These are phyloP conservation scores for Popillia japonica DNA, from an alignment of 1,140 invertebrate species.

Conservation along the genomic window DNA sequence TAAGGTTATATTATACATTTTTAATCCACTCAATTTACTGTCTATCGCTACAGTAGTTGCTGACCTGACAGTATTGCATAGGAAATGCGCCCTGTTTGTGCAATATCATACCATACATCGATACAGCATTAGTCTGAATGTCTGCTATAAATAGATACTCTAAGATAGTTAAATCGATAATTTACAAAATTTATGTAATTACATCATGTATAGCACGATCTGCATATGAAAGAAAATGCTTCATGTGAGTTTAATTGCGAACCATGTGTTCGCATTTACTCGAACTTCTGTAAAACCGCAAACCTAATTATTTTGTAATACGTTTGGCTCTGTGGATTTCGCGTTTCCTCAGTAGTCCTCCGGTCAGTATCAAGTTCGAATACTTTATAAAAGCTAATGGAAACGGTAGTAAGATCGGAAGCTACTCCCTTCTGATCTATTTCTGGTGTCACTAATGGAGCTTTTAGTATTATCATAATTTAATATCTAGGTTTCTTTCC, in stretches of 20 bases:
- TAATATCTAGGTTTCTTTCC: not conserved
- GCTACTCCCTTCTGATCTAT: slow-evolving; percentile 14
- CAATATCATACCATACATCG: too few relatives aligned
- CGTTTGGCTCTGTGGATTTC: slow-evolving; percentile 25
- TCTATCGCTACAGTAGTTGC: too few relatives aligned
- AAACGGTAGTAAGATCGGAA: slow-evolving; percentile 26
- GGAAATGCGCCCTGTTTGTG: too few relatives aligned
- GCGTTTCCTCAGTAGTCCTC: slow-evolving; percentile 14
- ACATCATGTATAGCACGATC: not conserved
- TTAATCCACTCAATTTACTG: too few relatives aligned
- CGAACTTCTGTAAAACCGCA: slow-evolving; percentile 29
- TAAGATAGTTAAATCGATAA: not conserved
- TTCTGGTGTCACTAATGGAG: slow-evolving; percentile 12
- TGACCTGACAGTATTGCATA: too few relatives aligned
- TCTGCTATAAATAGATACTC: too few relatives aligned
- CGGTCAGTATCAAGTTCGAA: not conserved
- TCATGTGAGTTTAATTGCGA: slow-evolving; percentile 6
- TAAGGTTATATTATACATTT: too few relatives aligned
- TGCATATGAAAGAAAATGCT: slow-evolving; percentile 20
- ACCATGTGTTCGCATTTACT: slow-evolving; percentile 13
- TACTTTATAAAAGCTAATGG: slow-evolving; percentile 9
- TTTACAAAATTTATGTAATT: not conserved
- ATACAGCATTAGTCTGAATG: too few relatives aligned
- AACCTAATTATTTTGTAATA: slow-evolving; percentile 31
- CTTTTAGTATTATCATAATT: slow-evolving; percentile 12